Evolutionary conservation across 2,113 vertebrate species (phyloP).

Genomic region (Origma solitaria): DNA sequence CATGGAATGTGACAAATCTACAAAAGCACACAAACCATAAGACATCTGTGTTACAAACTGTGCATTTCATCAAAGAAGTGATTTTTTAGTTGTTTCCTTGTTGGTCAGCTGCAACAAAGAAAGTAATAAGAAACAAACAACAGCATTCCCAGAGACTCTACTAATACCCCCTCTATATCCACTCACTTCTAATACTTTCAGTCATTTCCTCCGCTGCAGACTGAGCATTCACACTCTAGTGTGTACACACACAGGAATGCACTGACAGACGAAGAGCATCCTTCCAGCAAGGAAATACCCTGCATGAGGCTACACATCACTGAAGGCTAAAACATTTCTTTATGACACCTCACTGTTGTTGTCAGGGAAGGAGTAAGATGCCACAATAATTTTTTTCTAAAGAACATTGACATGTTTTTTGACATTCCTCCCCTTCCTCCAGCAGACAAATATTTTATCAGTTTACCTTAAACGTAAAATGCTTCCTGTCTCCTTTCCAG

Average conservation of each 20-base stretch:
- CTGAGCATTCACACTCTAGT: rapidly evolving
- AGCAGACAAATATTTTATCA: slow-evolving; percentile 48
- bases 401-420: background rate
- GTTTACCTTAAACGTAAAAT: slow-evolving; percentile 59
- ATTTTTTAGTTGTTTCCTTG: background rate
- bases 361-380: background rate
- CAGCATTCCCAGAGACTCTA: background rate
- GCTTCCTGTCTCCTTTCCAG: slow-evolving; percentile 41
- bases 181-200: background rate
- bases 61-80: background rate
- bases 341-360: background rate
- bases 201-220: rapidly evolving
- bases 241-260: rapidly evolving
- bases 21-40: background rate
- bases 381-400: background rate
- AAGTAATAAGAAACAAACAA: background rate
- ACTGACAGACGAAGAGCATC: background rate
- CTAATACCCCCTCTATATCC: background rate
- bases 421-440: background rate
- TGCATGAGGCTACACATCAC: background rate
- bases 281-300: background rate
- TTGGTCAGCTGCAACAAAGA: background rate
- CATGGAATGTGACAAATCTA: background rate
- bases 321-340: background rate
- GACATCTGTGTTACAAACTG: background rate